phyloP scores from a whole-genome alignment of 2,888 invertebrate genomes.

The Pollenia angustigena region DNA sequence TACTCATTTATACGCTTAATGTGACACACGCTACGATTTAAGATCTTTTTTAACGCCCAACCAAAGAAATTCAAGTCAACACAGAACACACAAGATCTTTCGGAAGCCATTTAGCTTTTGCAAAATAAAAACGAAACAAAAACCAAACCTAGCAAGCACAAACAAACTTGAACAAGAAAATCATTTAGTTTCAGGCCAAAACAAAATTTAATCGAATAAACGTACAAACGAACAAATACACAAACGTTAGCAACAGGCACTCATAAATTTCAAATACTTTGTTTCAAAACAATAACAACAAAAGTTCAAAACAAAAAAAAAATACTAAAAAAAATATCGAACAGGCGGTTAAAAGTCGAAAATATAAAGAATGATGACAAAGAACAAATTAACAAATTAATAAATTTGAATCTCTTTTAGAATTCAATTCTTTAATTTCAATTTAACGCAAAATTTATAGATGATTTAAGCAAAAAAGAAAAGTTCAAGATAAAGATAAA shows the following conservation, averaged over 20 bases:
- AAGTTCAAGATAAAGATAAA: constrained; percentile 2
- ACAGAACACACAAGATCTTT: constrained; percentile 17
- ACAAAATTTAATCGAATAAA: constrained; percentile 14
- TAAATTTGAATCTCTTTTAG: constrained; percentile 61
- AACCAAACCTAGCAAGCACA: neutral
- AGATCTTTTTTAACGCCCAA: constrained; percentile 43
- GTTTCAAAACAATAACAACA: constrained; percentile 69
- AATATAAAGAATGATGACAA: constrained; percentile 67
- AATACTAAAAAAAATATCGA: neutral
- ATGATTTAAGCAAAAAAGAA: constrained; percentile 9
- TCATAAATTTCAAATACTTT: constrained; percentile 73
- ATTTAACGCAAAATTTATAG: constrained; percentile 41
- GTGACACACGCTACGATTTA: constrained; percentile 55
- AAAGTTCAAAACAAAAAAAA: constrained; percentile 58
- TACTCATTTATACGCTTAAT: constrained; percentile 63
- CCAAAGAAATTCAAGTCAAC: constrained; percentile 1
- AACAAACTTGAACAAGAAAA: neutral
- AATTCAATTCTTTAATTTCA: constrained; percentile 36
- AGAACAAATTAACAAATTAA: constrained; percentile 75
- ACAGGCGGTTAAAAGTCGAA: constrained; percentile 19
- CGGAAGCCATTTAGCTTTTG: constrained; percentile 21
- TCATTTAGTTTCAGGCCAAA: constrained; percentile 14
- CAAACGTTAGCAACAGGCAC: constrained; percentile 21
- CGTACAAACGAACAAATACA: constrained; percentile 34
- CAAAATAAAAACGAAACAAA: neutral